phyloP scores from a whole-genome alignment of 1,140 invertebrate genomes.

The Zaprionus capensis region DNA sequence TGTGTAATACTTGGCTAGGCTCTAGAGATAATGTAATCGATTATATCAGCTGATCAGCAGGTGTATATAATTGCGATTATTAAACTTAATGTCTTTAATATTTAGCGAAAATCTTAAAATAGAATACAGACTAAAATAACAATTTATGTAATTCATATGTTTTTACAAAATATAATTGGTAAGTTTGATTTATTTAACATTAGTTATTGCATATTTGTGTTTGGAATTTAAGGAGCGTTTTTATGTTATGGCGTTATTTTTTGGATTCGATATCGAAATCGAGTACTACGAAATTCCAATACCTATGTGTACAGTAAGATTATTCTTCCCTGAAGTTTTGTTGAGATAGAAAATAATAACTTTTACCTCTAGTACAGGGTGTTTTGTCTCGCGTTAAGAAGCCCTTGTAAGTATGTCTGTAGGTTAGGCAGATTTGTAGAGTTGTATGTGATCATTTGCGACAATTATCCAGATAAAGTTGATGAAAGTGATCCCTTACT shows the following conservation, averaged over 20 bases:
- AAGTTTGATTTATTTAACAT: background rate
- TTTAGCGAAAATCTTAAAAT: background rate
- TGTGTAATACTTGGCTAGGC: background rate
- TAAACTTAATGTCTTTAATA: conserved; percentile 1
- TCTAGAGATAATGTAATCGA: conserved; percentile 1
- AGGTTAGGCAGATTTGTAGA: too few species aligned
- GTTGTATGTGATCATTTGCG: conserved; percentile 49
- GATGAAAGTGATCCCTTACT: background rate
- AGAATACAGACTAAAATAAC: background rate
- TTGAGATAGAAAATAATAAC: background rate
- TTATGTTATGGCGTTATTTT: too few species aligned
- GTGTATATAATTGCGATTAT: conserved; percentile 1
- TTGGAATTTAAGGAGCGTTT: too few species aligned
- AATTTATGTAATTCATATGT: background rate
- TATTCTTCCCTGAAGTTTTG: too few species aligned
- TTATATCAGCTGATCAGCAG: background rate
- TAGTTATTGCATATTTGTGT: too few species aligned
- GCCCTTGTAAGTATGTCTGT: too few species aligned
- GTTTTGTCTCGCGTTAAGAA: background rate
- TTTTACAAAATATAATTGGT: too few species aligned
- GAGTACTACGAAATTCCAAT: too few species aligned
- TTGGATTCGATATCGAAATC: too few species aligned
- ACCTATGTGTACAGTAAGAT: too few species aligned
- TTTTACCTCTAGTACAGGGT: conserved; percentile 1
- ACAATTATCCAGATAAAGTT: conserved; percentile 59